Base-by-base conservation (phyloP, 2,888 invertebrate genomes). In the Drosophila lacicola region DNA sequence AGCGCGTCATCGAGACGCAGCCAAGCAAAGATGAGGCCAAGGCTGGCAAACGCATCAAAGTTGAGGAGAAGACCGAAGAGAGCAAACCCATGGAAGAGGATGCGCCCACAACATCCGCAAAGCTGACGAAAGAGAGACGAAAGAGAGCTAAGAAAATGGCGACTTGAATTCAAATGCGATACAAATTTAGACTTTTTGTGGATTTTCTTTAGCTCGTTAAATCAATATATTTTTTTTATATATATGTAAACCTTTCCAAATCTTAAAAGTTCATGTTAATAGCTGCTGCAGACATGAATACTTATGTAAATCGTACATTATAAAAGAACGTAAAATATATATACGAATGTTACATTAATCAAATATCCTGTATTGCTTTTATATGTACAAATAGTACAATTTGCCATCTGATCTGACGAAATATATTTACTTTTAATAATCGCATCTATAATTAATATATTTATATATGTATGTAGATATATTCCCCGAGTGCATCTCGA, bases 1-100 rank as follows among this genome's bases (percentile, higher is more conserved):
- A 96, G 91, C 94, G 97, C 54, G 95, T 95, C 91, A 95, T 97
- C 63, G 94, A 94, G 82, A 96, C 96, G 0, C 95, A 96, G 90
- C 93, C 93, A 0, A 86, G 90, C 2, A 93, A 93, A 54, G 91
- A 90, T 14, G 92, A 93, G 36, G 89, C 88, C 2, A 70, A 74
- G 2, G 77, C 79, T 11, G 93, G 93, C 10, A 92, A 93, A 70
- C 81, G 85, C 34, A 87, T 92, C 3, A 86, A 84, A 51, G 88
- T 91, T 14, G 79, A 82, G 14, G 84, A 86, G 54, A 55, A 83
- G 0, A 60, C 81, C 3, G 80, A 86, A 3, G 55, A 69, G 0
- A 47, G 25, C 21, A 45, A 17, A 1, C 21, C 46, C n/a, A 70
- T 68, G 44, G 86, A 70, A 10, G 55, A 54, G 13, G 70, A 68